Conservation (phyloP, 2,113 vertebrate species). For the Nestor notabilis region DNA sequence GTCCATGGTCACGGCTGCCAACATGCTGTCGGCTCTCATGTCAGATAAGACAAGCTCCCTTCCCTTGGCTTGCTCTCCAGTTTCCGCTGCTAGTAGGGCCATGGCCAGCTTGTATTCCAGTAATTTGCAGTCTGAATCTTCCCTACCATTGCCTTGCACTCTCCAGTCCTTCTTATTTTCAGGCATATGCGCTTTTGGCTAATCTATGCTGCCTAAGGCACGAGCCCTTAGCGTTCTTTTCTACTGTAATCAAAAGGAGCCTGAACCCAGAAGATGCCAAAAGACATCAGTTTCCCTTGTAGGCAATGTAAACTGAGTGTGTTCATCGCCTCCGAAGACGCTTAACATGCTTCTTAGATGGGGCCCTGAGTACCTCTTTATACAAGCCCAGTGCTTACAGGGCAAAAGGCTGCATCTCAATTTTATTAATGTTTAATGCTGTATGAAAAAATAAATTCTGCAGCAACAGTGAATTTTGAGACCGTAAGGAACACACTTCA, state of each 20-base stretch:
- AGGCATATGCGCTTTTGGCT: background rate
- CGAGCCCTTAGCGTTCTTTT: background rate
- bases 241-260: background rate
- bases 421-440: background rate
- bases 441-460: background rate
- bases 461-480: background rate
- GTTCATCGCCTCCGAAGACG: background rate
- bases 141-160: background rate
- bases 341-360: background rate
- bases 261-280: background rate
- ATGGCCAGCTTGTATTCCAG: background rate
- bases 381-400: background rate
- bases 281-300: background rate
- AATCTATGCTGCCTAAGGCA: background rate
- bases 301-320: background rate
- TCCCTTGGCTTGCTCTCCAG: background rate
- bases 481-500: background rate
- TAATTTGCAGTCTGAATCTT: background rate
- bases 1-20: background rate
- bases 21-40: background rate
- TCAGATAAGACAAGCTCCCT: background rate
- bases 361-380: background rate
- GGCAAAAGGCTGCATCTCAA: background rate
- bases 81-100: background rate
- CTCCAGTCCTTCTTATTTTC: conserved; percentile 11